Conservation (phyloP, 2,888 invertebrate species). For the Maniola hyperantus region DNA sequence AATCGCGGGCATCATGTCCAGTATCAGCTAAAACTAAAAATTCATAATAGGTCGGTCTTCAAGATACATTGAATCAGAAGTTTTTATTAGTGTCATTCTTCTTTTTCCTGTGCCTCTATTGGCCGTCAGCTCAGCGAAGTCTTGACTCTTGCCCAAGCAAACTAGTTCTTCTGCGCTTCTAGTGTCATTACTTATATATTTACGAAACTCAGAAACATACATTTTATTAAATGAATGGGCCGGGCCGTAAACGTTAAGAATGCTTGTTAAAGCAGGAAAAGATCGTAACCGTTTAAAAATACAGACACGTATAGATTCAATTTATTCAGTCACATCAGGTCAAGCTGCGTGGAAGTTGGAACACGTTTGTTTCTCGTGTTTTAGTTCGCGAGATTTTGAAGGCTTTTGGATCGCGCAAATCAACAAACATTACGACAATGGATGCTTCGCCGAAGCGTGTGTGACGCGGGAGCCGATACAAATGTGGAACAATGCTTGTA, state of each 20-base stretch:
- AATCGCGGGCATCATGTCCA: too few species aligned
- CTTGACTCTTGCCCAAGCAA: too few species aligned
- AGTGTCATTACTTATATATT: too few species aligned
- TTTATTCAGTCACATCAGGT: constrained; percentile 34
- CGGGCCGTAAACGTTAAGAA: background rate
- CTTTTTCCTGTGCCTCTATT: too few species aligned
- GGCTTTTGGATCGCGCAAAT: constrained; percentile 60
- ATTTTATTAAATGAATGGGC: background rate
- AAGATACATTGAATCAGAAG: too few species aligned
- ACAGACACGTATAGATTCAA: constrained; percentile 36
- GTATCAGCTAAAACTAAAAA: too few species aligned
- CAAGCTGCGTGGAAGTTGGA: constrained; percentile 42
- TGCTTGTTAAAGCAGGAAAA: constrained; percentile 1
- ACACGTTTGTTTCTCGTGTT: constrained; percentile 58
- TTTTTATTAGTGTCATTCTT: too few species aligned
- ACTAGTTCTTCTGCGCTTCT: too few species aligned
- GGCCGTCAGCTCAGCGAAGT: too few species aligned
- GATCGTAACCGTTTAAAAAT: constrained; percentile 20
- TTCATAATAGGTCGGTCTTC: too few species aligned
- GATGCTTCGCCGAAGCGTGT: constrained; percentile 71
- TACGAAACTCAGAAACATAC: too few species aligned
- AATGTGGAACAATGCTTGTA: constrained; percentile 80
- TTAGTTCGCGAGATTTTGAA: constrained; percentile 74
- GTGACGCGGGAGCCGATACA: constrained; percentile 66
- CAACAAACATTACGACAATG: constrained; percentile 80